phyloP scores from a whole-genome alignment of 2,888 invertebrate species.

The Cosmopolites sordidus region DNA sequence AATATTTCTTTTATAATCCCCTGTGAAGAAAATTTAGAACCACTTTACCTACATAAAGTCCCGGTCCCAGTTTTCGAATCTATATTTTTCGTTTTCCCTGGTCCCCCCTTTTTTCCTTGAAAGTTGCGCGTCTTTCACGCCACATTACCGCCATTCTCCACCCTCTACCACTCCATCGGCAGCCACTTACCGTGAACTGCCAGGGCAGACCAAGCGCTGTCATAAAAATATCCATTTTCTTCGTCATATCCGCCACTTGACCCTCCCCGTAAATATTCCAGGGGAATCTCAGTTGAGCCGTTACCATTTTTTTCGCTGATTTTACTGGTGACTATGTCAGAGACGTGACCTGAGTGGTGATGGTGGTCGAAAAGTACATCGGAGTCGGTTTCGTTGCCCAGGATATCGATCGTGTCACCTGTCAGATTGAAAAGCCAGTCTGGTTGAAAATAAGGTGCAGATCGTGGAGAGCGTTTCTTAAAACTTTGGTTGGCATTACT shows the following conservation, averaged over 20 bases:
- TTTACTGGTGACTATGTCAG: background rate
- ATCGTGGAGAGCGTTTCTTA: constrained; percentile 3
- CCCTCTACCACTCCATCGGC: too few species aligned
- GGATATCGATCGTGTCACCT: constrained; percentile 48
- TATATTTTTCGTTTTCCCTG: too few species aligned
- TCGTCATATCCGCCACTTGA: constrained; percentile 33
- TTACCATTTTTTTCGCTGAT: background rate
- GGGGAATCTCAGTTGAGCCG: constrained; percentile 16
- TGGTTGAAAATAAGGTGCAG: constrained; percentile 6
- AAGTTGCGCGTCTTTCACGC: too few species aligned
- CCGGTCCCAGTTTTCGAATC: too few species aligned
- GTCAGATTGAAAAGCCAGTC: constrained; percentile 49
- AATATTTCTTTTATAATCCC: too few species aligned
- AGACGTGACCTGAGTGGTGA: background rate
- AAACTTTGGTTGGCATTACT: constrained; percentile 12
- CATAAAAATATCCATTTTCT: constrained; percentile 50
- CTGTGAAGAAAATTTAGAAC: too few species aligned
- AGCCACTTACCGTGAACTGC: constrained; percentile 32
- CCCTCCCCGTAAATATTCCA: constrained; percentile 22
- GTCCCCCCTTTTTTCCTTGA: too few species aligned
- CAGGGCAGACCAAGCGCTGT: constrained; percentile 46
- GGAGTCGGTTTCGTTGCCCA: constrained; percentile 32
- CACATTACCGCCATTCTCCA: too few species aligned
- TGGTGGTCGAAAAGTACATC: constrained; percentile 25
- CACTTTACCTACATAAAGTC: too few species aligned